Percentiles rank a stretch among this genome's conserved stretches.
Evolutionary conservation across 2,113 vertebrate genomes (phyloP).

Genomic region (Indicator maculatus): DNA sequence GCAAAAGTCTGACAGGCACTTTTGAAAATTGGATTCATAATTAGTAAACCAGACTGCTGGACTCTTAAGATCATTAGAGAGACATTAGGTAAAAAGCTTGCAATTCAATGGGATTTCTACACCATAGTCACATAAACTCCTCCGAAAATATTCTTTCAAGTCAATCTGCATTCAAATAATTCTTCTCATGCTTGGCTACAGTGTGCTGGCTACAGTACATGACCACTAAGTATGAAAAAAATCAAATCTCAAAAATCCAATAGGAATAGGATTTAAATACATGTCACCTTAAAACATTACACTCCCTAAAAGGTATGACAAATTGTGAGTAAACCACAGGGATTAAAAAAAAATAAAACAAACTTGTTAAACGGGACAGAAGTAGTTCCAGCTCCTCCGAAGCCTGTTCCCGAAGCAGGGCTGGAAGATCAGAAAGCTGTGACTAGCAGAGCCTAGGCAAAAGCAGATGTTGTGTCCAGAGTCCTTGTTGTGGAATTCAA

Average conservation of each 20-base stretch:
- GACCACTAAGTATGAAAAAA: neutral
- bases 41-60: slow-evolving; percentile 32
- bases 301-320: slow-evolving; percentile 37
- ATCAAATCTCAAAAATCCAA: neutral
- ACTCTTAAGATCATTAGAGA: slow-evolving; percentile 33
- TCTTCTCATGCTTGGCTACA: neutral
- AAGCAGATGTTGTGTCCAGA: slow-evolving; percentile 55
- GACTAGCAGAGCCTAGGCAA: slow-evolving; percentile 48
- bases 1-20: neutral
- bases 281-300: neutral
- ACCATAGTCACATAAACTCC: slow-evolving; percentile 16
- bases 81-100: slow-evolving; percentile 34
- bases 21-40: slow-evolving; percentile 28
- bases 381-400: slow-evolving; percentile 60
- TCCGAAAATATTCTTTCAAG: slow-evolving; percentile 8
- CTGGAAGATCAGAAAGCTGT: slow-evolving; percentile 49
- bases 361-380: slow-evolving; percentile 31
- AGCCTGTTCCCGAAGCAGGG: slow-evolving; percentile 28
- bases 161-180: slow-evolving; percentile 33
- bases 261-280: neutral
- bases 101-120: slow-evolving; percentile 34
- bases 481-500: neutral
- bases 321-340: neutral
- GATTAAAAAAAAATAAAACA: neutral
- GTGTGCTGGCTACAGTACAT: neutral